Evolutionary conservation across 2,888 invertebrate species (phyloP), one percentile per base, ranked within the genome.

Genomic region (Leucophenga maculata): DNA sequence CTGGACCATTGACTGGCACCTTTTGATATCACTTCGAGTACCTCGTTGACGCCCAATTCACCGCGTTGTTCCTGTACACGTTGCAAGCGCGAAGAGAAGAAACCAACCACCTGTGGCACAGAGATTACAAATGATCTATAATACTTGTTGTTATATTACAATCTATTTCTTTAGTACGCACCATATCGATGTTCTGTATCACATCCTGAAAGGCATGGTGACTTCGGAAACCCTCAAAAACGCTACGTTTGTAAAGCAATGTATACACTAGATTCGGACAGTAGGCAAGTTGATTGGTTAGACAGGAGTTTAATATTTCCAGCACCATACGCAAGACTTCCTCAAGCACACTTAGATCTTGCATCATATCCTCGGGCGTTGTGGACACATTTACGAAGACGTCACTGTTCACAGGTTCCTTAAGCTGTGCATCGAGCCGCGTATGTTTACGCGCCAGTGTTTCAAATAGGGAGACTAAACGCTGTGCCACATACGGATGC

Each of bases 281-380:
- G 90, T 96, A 92, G 76, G 93, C 90, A 75, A 99, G 90, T 83
- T 97, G 97, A 86, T 95, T 93, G 0, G 95, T 93, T 66, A 99
- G 91, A 85, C 96, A 95, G 39, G 98, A 98, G 90, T 99, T 99
- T 75, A 99, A 92, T 72, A 99, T 98, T 90, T 99, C 99, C 73
- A 99, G 89, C 16, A 99, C 93, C 95, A 99, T 99, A 39, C 98
- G 91, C 39, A 99, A 90, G 0, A 99, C 98, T 88, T 99, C 99
- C 88, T 99, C 99, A 39, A 99, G 90, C 0, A 98, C 97, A 54
- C 93, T 93, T 76, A 98, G 91, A 89, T 98, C 97, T 84, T 97
- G 96, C 87, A 96, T 92, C 88, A 88, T 88, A 69, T 88, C 88
- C 70, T 88, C 88, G 14, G 87, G 86, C 22, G 87, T 86, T 13